Evolutionary conservation across 2,113 vertebrate species (phyloP), one percentile per base, ranked within the genome.

Genomic region (Oryzias celebensis): DNA sequence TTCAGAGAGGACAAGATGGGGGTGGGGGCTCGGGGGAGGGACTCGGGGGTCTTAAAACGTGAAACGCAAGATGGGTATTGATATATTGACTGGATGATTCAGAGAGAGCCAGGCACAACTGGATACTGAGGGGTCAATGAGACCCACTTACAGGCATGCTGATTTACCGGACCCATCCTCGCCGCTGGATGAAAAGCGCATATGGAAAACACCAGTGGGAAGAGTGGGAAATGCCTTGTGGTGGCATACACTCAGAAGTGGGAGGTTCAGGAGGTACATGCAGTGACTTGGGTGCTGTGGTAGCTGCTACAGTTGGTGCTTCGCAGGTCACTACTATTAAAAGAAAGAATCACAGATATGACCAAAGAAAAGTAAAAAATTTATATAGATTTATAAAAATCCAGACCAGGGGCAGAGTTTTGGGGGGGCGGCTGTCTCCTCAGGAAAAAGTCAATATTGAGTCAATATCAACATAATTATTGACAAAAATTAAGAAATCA

Each of bases 51-150:
- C 71, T 80, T 77, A 72, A 79, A 88, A 77, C 71, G 70, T 80
- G 76, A 82, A 84, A 80, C 54, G 66, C 67, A 73, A 85, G 79
- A 86, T 82, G 69, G 81, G 74, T 87, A 91, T 85, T 81, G 85
- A 90, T 86, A 63, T 81, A 87, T 87, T 78, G 87, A 91, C 75
- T 61, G 64, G 81, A 71, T 81, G 85, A 89, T 90, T 71, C 79
- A 73, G 66, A 77, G 75, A 83, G 71, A 89, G 82, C 73, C 57
- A 73, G 76, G 77, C 82, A 78, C 68, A 66, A 43, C 75, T 83
- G 86, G 87, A 89, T 88, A 66, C 61, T 48, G 65, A 73, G 69
- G 80, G 83, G 77, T 91, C 87, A 85, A 84, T 88, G 76, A 82
- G 82, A 78, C 75, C 67, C 85, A 83, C 82, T 88, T 90, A 84